Evolutionary conservation across 2,797 vertebrate genomes (phyloP).

Genomic region (Phyllotis vaccarum): DNA sequence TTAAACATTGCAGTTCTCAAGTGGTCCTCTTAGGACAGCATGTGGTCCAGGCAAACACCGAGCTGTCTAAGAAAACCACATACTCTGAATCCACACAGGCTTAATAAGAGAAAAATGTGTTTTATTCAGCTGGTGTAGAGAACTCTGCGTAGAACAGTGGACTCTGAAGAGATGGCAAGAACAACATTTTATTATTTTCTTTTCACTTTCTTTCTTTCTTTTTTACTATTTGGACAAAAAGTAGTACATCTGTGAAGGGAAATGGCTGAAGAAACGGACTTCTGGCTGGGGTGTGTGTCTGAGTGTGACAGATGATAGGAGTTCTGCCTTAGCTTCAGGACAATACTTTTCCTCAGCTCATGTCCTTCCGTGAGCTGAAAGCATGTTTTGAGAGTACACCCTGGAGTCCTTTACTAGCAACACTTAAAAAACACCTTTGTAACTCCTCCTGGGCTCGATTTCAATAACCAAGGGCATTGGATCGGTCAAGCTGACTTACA

Average conservation of each 20-base stretch:
- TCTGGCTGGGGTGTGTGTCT: not conserved
- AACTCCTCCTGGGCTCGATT: rapidly evolving
- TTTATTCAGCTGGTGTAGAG: not conserved
- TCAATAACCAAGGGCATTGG: not conserved
- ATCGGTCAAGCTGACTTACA: not conserved
- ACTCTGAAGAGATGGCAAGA: not conserved
- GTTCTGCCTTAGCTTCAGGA: not conserved
- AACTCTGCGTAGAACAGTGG: too few relatives aligned
- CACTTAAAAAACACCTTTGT: not conserved
- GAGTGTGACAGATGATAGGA: not conserved
- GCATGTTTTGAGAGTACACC: too few relatives aligned
- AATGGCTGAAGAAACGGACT: too few relatives aligned
- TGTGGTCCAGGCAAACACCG: not conserved
- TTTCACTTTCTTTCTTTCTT: not conserved
- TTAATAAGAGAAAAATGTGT: not conserved
- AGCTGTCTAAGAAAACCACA: not conserved
- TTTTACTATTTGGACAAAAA: not conserved
- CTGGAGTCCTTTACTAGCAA: not conserved
- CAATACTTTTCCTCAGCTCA: not conserved
- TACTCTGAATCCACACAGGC: not conserved
- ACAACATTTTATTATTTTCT: not conserved
- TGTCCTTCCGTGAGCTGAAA: too few relatives aligned
- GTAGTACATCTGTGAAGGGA: not conserved
- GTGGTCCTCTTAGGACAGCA: not conserved
- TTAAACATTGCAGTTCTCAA: too few relatives aligned